A percentile compares a stretch with the other conserved stretches of the same genome.
Evolutionary conservation across 2,888 invertebrate species (phyloP).

Genomic region (Anthophora plumipes): DNA sequence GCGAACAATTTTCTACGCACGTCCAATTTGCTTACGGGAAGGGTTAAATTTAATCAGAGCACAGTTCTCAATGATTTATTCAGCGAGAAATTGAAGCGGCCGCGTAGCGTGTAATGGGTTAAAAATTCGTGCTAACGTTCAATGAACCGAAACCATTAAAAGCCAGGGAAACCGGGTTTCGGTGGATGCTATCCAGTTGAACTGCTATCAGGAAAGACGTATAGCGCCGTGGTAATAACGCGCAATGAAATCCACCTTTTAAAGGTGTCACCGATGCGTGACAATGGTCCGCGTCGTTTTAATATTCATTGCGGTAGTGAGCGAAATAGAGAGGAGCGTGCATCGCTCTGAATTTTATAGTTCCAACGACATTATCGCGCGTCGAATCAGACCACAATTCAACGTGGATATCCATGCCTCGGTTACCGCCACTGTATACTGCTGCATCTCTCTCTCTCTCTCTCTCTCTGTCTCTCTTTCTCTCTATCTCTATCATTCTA

Average conservation of each 20-base stretch:
- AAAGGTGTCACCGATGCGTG: constrained; percentile 34
- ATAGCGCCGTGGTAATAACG: constrained; percentile 33
- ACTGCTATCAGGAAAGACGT: constrained; percentile 23
- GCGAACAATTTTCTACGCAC: constrained; percentile 1
- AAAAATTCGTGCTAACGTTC: constrained; percentile 40
- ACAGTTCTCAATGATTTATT: constrained; percentile 55
- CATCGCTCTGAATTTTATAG: constrained; percentile 54
- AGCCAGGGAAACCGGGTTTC: background rate
- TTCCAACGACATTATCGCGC: constrained; percentile 42
- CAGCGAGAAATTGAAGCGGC: constrained; percentile 47
- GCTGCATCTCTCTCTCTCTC: too few relatives aligned
- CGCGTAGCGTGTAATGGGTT: constrained; percentile 37
- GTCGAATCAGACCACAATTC: constrained; percentile 44
- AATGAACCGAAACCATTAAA: constrained; percentile 48
- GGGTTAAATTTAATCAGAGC: constrained; percentile 38
- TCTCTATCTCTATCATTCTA: too few relatives aligned
- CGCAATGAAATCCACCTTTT: constrained; percentile 47
- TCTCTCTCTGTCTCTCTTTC: too few relatives aligned
- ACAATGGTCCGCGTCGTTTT: constrained; percentile 34
- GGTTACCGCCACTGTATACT: background rate
- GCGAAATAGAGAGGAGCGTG: constrained; percentile 15
- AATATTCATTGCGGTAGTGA: constrained; percentile 41
- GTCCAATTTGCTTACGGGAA: constrained; percentile 28
- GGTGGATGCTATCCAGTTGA: background rate
- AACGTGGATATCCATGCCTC: background rate